A percentile compares a stretch with the other conserved stretches of the same genome.
Evolutionary conservation across 2,888 invertebrate genomes (phyloP).

Genomic region (Dynastes grantii): DNA sequence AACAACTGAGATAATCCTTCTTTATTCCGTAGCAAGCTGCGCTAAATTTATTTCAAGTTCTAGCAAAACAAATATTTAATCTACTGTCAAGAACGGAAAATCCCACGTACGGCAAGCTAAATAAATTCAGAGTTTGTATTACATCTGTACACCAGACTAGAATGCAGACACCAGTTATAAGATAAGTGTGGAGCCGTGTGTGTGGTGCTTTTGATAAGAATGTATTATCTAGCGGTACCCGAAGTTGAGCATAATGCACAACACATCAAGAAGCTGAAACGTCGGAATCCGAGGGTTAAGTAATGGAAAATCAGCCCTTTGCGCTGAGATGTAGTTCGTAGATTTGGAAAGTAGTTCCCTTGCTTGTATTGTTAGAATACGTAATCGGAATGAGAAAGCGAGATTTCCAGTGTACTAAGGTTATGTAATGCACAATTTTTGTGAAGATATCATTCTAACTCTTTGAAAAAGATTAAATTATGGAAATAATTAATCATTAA

Average conservation of each 20-base stretch:
- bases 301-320: background rate
- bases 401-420: background rate
- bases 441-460: no score
- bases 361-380: background rate
- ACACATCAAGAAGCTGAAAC: slow-evolving; percentile 1
- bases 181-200: background rate
- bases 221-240: slow-evolving; percentile 3
- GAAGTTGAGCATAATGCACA: background rate
- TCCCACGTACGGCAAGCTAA: background rate
- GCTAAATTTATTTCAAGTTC: background rate
- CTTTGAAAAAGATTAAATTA: no score
- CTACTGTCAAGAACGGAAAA: background rate
- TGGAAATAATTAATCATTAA: no score
- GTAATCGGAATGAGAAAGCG: background rate
- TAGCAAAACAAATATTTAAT: background rate
- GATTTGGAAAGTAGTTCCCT: background rate
- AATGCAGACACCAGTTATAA: slow-evolving; percentile 1
- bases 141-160: background rate
- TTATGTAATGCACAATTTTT: no score
- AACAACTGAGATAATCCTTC: no score
- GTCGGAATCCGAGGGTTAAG: background rate
- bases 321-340: background rate
- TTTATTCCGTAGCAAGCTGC: no score
- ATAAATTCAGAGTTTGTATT: background rate
- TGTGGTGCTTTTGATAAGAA: slow-evolving; percentile 5